A percentile compares a stretch with the other conserved stretches of the same genome.
Conservation (phyloP, 2,113 vertebrate species). For the Anser cygnoides region DNA sequence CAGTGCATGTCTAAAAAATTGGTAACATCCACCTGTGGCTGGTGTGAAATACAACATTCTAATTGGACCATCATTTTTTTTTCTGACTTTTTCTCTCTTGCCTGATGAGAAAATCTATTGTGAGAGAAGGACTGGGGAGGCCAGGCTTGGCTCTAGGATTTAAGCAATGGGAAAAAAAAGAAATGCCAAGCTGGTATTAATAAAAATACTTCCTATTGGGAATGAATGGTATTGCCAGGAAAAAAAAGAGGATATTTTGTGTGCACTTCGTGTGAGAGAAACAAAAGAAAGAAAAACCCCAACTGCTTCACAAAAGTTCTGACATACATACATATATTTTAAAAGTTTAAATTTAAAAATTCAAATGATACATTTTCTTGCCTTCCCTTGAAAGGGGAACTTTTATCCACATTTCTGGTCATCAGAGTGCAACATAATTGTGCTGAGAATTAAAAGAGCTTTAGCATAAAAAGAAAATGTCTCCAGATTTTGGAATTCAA, state of each 20-base stretch:
- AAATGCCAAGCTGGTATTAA: conserved; percentile 71
- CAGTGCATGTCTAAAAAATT: not conserved
- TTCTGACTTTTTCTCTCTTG: not conserved
- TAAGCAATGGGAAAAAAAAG: conserved; percentile 42
- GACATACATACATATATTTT: not conserved
- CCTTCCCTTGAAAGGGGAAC: not conserved
- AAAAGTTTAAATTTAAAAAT: not conserved
- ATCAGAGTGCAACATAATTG: not conserved
- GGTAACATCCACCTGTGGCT: conserved; percentile 17
- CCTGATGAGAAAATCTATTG: conserved; percentile 2
- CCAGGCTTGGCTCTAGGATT: not conserved
- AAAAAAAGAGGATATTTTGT: conserved; percentile 37
- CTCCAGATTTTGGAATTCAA: not conserved
- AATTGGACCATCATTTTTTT: not conserved
- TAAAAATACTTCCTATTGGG: conserved; percentile 70
- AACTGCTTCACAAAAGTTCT: conserved; percentile 1
- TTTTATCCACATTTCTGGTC: not conserved
- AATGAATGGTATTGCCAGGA: conserved; percentile 56
- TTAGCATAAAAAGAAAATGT: not conserved
- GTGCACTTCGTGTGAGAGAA: conserved; percentile 35
- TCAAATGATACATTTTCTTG: not conserved
- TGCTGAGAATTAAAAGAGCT: not conserved
- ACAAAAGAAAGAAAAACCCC: conserved; percentile 49
- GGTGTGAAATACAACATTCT: not conserved
- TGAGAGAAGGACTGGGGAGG: conserved; percentile 7